Base-by-base conservation (phyloP, 1,140 invertebrate genomes). In the Drosophila subpulchrella region DNA sequence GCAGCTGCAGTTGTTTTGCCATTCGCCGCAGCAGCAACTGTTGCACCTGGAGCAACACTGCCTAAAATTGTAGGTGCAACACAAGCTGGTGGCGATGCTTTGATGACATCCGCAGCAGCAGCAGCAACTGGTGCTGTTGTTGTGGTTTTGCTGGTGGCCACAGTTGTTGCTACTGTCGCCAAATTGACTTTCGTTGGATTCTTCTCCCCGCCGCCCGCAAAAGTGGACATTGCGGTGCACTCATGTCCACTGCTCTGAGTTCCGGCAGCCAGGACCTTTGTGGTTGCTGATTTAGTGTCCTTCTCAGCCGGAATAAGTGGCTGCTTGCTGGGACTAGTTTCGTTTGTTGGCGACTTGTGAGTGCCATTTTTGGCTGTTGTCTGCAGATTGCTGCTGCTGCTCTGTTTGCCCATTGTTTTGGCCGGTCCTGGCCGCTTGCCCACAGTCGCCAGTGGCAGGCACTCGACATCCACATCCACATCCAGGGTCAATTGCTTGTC, bases 401-500 rank as follows among this genome's bases (percentile, higher is more conserved):
- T 63, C 39, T 83, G 71, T 6, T 65, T 94, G 17, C 93, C 93
- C 42, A 76, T 58, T 53, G 93, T 93, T 62, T 94, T 94, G 4
- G 94, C 72, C 57, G 94, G 93, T 17, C 94, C 94, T 13, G 94
- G 94, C 13, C 93, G 73, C 73, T 93, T 93, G 59, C 93, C 66
- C 36, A 78, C 67, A 0, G 76, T 81, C 6, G 60, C 77, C 65
- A 81, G 53, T 8, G 76, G 81, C 57, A 75, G 39, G 42, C 48
- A 71, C 57, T 76, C 72, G n/a, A 76, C 48, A 17, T 51, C 48
- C 48, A 51, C 66, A 13, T 74, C 67, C 60, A 62, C 89, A 36
- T 56, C 51, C 12, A 53, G 58, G 61, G 72, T 48, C 55, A 51
- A 15, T 38, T 30, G 68, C 38, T 20, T 88, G 61, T 41, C 44